Percentiles rank a stretch among this genome's conserved stretches.
Evolutionary conservation across 2,113 vertebrate genomes (phyloP).

Genomic region (Dasyprocta punctata): DNA sequence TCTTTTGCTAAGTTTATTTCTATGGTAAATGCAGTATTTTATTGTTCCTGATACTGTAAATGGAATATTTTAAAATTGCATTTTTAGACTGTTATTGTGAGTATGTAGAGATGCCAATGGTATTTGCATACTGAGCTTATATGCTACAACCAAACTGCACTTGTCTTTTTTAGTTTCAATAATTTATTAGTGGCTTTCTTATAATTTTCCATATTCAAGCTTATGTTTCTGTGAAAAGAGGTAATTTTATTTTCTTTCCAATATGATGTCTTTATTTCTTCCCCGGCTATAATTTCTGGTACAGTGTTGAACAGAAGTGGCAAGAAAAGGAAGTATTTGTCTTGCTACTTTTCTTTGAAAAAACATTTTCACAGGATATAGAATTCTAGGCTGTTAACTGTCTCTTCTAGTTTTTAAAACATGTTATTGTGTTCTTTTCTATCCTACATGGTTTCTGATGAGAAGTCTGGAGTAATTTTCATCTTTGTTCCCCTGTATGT

Average conservation of each 20-base stretch:
- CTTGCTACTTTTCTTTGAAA: not conserved
- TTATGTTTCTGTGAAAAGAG: not conserved
- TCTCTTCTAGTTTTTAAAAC: not conserved
- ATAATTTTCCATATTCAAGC: not conserved
- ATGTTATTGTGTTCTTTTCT: not conserved
- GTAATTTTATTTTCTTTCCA: not conserved
- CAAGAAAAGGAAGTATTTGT: not conserved
- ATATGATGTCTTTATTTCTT: not conserved
- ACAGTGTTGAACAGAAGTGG: not conserved
- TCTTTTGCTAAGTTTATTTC: not conserved
- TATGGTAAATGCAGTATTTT: not conserved
- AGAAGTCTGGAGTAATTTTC: not conserved
- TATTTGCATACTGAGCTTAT: not conserved
- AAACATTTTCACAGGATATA: not conserved
- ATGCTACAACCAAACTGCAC: not conserved
- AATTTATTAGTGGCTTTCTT: not conserved
- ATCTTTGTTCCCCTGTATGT: not conserved
- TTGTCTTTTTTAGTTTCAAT: not conserved
- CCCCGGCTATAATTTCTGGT: not conserved
- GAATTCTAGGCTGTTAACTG: not conserved
- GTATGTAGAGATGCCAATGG: not conserved
- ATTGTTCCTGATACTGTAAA: not conserved
- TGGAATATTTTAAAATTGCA: not conserved
- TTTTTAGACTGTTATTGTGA: not conserved
- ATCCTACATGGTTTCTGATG: not conserved